Evolutionary conservation across 2,113 vertebrate genomes (phyloP), one percentile per base, ranked within the genome.

Genomic region (Osmerus mordax): DNA sequence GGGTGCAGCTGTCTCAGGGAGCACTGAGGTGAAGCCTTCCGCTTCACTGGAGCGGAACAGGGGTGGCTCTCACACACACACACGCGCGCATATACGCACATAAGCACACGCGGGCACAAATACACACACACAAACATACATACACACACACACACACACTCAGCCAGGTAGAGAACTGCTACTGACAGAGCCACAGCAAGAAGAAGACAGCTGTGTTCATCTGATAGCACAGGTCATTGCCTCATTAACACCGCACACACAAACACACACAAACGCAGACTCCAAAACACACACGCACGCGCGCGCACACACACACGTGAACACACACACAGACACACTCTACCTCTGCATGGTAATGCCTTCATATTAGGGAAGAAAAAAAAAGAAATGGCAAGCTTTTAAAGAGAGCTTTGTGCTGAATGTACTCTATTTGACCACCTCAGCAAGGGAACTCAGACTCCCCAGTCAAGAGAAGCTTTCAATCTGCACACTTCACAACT

Each of bases 1-100:
- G 90, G 89, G 86, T 90, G 91, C 92, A 93, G 92, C 91, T 93
- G 92, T 92, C 91, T 91, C 82, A 78, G 83, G 85, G 86, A 90
- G 89, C 89, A 83, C 88, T 91, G 91, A 90, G 89, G 89, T 91
- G 91, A 90, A 88, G 90, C 85, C 89, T 92, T 92, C 87, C 78
- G 89, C 88, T 87, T 87, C 92, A 89, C 47, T 83, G 88, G 83
- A 91, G 91, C 90, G 76, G 86, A 91, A 91, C 82, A 58, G 82
- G 86, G 81, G 84, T 78, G 79, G 78, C 83, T 81, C 83, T 76
- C 75, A 82, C 76, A 72, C 19, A 72, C 73, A 41, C 71, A 60
- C 69, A n/a, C n/a, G 63, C 73, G 68, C 65, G 68, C 53, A 73
- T 29, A 66, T 14, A 76, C 47, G 54, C 58, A 66, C 21, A 71